Conservation (phyloP, 2,888 invertebrate genomes). For the Galerucella nymphaeae region DNA sequence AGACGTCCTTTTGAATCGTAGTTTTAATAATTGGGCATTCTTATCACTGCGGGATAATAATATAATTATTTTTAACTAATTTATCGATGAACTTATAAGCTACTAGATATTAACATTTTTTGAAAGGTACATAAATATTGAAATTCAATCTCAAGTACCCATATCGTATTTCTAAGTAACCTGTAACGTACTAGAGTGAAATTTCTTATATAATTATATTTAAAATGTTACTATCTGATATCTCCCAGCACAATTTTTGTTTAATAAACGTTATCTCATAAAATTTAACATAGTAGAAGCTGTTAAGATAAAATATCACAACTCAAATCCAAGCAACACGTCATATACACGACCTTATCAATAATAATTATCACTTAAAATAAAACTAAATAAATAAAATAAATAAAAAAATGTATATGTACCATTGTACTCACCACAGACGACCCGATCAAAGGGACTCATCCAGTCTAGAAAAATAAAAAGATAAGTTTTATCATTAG, state of each 20-base stretch:
- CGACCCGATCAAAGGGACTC: slow-evolving; percentile 94
- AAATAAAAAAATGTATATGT: slow-evolving; percentile 71
- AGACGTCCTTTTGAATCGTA: slow-evolving; percentile 1
- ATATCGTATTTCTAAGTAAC: too few relatives aligned
- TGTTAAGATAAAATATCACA: too few relatives aligned
- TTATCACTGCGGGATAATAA: slow-evolving; percentile 8
- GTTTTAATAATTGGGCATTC: slow-evolving; percentile 3
- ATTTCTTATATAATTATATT: too few relatives aligned
- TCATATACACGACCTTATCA: too few relatives aligned
- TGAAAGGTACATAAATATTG: too few relatives aligned
- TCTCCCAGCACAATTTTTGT: too few relatives aligned
- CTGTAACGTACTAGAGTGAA: too few relatives aligned
- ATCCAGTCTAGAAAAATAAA: slow-evolving; percentile 86
- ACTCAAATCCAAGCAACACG: too few relatives aligned
- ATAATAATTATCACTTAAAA: slow-evolving; percentile 6
- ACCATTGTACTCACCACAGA: slow-evolving; percentile 94
- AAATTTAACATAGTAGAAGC: too few relatives aligned
- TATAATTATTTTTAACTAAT: neutral
- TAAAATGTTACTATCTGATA: too few relatives aligned
- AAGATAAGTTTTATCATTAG: slow-evolving; percentile 35
- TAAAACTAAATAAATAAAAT: slow-evolving; percentile 63
- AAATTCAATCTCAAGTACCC: too few relatives aligned
- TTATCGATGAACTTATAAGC: neutral
- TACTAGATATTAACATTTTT: neutral
- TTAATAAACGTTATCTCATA: too few relatives aligned